Conservation (phyloP, 2,797 vertebrate genomes). For the Rhyacichthys aspro region DNA sequence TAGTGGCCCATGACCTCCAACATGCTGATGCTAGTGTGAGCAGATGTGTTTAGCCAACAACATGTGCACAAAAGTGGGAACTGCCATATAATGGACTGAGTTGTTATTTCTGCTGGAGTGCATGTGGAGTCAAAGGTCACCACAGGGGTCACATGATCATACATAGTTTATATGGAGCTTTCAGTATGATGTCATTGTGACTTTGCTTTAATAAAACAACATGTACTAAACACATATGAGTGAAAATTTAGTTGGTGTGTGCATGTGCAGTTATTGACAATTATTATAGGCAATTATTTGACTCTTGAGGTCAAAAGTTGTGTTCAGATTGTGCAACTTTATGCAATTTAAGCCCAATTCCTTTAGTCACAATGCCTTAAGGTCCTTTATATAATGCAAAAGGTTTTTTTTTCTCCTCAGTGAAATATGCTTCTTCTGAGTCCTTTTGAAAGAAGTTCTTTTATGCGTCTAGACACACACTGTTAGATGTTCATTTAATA, state of each 20-base stretch:
- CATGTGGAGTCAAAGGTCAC: conserved; percentile 1
- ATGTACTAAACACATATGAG: too few species aligned
- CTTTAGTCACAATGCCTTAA: neutral
- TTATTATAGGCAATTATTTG: too few species aligned
- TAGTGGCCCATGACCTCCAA: conserved; percentile 21
- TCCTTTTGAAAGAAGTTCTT: neutral
- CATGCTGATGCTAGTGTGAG: conserved; percentile 7
- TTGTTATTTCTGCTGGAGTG: conserved; percentile 5
- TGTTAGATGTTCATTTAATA: conserved; percentile 3
- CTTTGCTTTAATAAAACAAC: too few species aligned
- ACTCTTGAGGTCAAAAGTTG: too few species aligned
- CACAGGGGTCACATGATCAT: conserved; percentile 1
- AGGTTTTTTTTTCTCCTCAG: neutral
- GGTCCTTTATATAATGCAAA: neutral
- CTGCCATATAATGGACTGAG: neutral
- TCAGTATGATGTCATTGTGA: neutral
- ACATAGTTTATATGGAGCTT: neutral
- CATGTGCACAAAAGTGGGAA: conserved; percentile 3
- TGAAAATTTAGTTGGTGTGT: too few species aligned
- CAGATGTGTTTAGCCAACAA: conserved; percentile 1
- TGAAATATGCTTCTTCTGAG: neutral
- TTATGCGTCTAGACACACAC: neutral
- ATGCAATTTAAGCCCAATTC: too few species aligned
- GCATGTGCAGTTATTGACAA: too few species aligned
- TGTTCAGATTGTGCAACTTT: too few species aligned